Evolutionary conservation across 1,140 invertebrate species (phyloP).

Genomic region (Palaemon carinicauda): DNA sequence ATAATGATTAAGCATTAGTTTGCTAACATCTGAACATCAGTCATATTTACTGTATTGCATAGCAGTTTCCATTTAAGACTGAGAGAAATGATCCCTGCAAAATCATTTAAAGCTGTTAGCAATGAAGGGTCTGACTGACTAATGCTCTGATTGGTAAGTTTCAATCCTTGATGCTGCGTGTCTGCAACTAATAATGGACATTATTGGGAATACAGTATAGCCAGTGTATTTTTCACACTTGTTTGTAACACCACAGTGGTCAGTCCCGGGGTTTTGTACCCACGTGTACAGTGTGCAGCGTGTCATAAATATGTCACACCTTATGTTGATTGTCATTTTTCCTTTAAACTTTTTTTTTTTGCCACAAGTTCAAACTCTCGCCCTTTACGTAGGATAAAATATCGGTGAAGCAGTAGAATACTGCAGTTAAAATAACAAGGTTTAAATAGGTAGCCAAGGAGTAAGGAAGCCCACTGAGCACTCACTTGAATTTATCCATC

Average conservation of each 20-base stretch:
- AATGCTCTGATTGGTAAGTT: constrained; percentile 25
- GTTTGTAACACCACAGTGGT: constrained; percentile 48
- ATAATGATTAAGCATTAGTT: constrained; percentile 15
- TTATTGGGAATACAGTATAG: constrained; percentile 32
- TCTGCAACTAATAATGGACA: constrained; percentile 32
- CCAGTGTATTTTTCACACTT: constrained; percentile 53
- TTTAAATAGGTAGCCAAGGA: too few species aligned
- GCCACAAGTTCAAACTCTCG: too few species aligned
- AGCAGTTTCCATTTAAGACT: constrained; percentile 25
- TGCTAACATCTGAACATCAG: constrained; percentile 15
- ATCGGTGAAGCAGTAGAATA: too few species aligned
- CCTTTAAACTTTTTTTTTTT: too few species aligned
- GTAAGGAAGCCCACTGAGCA: too few species aligned
- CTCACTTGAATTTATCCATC: too few species aligned
- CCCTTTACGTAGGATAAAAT: too few species aligned
- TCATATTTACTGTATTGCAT: background rate
- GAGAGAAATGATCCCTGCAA: background rate
- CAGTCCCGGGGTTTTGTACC: constrained; percentile 47
- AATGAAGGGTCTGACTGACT: constrained; percentile 21
- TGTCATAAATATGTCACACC: constrained; percentile 56
- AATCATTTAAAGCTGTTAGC: too few species aligned
- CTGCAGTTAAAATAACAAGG: too few species aligned
- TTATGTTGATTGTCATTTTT: background rate
- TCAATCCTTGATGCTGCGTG: constrained; percentile 25
- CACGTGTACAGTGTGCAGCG: constrained; percentile 53